Base-by-base conservation (phyloP, 64 coral and sea anemone genomes). In the Pocillopora damicornis region DNA sequence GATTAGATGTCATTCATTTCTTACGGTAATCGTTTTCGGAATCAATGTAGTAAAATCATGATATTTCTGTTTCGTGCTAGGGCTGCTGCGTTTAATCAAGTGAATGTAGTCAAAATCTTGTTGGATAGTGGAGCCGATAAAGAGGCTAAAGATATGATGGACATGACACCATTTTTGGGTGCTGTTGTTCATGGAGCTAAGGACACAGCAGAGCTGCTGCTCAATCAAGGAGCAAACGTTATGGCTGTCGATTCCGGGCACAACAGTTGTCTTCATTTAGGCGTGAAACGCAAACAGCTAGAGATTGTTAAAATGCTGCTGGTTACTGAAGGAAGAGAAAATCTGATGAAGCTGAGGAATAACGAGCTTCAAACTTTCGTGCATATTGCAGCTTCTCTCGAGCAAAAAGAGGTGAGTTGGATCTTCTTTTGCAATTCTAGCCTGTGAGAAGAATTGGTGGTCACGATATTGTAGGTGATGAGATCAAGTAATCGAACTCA, bases 101-200 rank as follows among this genome's bases (percentile, higher is more conserved):
- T 38, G 5, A 73, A 67, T 58, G 34, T 73, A 85, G 81, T 65
- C 1, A 37, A 85, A 13, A 73, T 85, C 36, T 20, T 85, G 63
- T 72, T 85, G 81, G 81, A 85, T n/a, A 73, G 57, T 57, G 64
- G 81, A 73, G 81, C 81, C 37, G 20, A 20, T 11, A 58, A 72
- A 26, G 81, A 85, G 16, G 81, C 16, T 23, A 85, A 72, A 73
- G 58, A 85, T 37, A 85, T 85, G 81, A 72, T 85, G 81, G 81
- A 85, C 38, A 35, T 73, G 62, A 85, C 81, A 1, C 81, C 81
- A 58, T 85, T 72, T 85, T 72, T 85, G 81, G 11, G 23, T 14
- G 63, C 81, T 72, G 81, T 73, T 5, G 38, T 68, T 72, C 37
- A 72, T 9, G 81, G 81, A 72, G 17, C 37, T 22, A 85, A 57